Percentiles rank a stretch among this genome's conserved stretches.
These are phyloP conservation scores for Gallinago stenura DNA, from an alignment of 2,797 vertebrate genomes.

Conservation along the genomic window DNA sequence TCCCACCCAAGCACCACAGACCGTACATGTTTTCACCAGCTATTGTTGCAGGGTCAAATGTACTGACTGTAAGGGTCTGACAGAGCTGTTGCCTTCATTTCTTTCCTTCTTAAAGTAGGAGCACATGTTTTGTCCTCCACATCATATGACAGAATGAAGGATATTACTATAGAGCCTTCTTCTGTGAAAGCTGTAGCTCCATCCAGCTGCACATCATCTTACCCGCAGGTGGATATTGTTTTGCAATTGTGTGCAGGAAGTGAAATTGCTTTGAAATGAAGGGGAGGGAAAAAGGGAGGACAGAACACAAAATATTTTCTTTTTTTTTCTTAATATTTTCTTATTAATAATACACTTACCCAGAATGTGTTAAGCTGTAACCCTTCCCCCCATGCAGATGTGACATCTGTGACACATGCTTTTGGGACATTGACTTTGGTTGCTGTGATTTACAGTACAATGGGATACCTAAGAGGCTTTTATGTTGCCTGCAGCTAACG, in stretches of 20 bases:
- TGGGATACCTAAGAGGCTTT: neutral
- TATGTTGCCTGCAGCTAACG: neutral
- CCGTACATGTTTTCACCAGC: neutral
- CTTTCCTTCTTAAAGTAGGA: neutral
- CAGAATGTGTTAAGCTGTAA: neutral
- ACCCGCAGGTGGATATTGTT: neutral
- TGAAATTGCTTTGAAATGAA: neutral
- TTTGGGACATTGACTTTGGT: neutral
- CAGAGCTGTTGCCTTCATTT: neutral
- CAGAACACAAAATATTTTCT: neutral
- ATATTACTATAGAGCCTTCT: neutral
- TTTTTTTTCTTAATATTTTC: neutral
- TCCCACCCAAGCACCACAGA: neutral
- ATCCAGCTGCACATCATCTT: neutral
- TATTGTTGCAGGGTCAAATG: neutral
- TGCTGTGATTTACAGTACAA: neutral
- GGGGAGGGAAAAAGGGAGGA: neutral
- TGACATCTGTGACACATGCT: neutral
- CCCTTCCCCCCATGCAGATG: neutral
- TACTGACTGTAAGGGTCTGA: neutral
- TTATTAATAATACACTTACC: neutral
- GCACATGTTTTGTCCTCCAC: neutral
- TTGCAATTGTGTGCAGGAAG: neutral
- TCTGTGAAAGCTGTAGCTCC: neutral
- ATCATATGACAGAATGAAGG: rapidly evolving